Conservation (phyloP, 2,888 invertebrate species). For the Saturnia japonica region DNA sequence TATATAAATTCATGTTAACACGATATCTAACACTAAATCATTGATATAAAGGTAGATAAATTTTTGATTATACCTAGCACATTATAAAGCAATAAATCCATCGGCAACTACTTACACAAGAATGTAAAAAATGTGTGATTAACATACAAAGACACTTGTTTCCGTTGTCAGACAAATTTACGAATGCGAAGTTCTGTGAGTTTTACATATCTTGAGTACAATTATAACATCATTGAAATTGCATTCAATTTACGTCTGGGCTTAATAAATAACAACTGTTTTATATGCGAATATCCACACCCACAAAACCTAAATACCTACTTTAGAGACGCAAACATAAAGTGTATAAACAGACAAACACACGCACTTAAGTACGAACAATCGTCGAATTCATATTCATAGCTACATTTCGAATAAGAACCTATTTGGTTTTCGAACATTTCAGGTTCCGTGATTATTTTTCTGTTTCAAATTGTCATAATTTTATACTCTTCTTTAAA, state of each 20-base stretch:
- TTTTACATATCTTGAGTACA: neutral
- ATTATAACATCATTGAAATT: neutral
- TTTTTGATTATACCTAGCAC: neutral
- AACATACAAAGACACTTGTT: conserved; percentile 6
- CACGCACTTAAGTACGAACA: neutral
- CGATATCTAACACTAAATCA: neutral
- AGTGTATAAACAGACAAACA: neutral
- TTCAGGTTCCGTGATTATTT: neutral
- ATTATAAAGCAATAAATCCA: conserved; percentile 8
- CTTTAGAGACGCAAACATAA: too few species aligned
- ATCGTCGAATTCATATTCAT: neutral
- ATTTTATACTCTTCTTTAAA: neutral
- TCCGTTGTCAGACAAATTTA: neutral
- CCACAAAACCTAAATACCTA: neutral
- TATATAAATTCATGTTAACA: neutral
- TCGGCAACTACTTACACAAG: neutral
- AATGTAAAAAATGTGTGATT: conserved; percentile 7
- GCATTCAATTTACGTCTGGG: neutral
- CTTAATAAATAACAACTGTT: neutral
- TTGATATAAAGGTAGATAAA: neutral
- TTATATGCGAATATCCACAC: neutral
- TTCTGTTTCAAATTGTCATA: neutral
- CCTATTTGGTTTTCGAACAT: neutral
- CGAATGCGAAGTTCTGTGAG: neutral
- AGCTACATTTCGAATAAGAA: neutral